These are phyloP conservation scores for Opisthocomus hoazin DNA, from an alignment of 2,113 vertebrate genomes.

Conservation along the genomic window DNA sequence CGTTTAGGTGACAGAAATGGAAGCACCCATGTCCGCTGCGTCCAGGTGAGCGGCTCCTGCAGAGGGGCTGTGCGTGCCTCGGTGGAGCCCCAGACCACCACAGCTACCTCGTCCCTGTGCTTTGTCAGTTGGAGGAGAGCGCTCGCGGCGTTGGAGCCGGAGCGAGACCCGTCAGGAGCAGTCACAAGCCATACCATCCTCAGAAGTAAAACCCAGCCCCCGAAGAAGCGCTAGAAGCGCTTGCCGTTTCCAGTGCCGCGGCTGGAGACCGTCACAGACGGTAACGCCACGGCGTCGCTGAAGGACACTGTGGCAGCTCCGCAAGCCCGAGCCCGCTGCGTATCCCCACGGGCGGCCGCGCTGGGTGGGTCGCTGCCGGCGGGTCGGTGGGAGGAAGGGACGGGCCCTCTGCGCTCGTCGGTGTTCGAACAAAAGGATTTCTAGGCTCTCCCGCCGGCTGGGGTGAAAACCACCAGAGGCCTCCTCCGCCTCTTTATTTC, in stretches of 20 bases:
- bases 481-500: too few relatives aligned
- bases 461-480: neutral
- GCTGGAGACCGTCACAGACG: neutral
- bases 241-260: neutral
- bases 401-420: rapidly evolving
- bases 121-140: neutral
- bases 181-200: neutral
- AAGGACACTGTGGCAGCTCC: too few relatives aligned
- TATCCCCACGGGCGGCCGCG: rapidly evolving
- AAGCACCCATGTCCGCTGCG: neutral
- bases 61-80: neutral
- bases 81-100: neutral
- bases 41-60: neutral
- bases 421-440: neutral
- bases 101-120: neutral
- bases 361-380: neutral
- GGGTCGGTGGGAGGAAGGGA: neutral
- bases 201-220: too few relatives aligned
- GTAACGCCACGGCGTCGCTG: neutral
- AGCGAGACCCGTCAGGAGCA: neutral
- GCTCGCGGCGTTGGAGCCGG: neutral
- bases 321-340: too few relatives aligned
- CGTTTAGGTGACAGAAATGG: neutral
- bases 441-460: neutral
- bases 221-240: too few relatives aligned